phyloP scores from a whole-genome alignment of 1,140 invertebrate species.

The Tetramorium alpestre region DNA sequence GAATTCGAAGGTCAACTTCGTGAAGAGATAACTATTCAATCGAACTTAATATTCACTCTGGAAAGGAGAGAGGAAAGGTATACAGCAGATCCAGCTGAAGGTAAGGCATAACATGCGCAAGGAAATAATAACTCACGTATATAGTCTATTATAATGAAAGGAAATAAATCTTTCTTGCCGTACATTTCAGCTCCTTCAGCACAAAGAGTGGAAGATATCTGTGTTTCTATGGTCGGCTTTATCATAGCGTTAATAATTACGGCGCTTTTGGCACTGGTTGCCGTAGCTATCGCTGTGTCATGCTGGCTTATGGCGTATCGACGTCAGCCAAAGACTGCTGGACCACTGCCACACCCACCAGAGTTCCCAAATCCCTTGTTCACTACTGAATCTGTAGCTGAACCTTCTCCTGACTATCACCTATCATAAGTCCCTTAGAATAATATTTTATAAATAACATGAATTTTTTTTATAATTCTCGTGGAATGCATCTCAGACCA shows the following conservation, averaged over 20 bases:
- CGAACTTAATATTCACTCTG: conserved; percentile 95
- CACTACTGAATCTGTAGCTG: conserved; percentile 91
- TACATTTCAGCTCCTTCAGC: conserved; percentile 87
- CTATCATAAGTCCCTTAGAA: conserved; percentile 81
- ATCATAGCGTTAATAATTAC: conserved; percentile 97
- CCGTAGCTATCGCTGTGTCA: conserved; percentile 96
- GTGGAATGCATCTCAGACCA: conserved; percentile 80
- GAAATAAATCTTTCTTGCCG: not conserved
- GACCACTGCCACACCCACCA: conserved; percentile 96
- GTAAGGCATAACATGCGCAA: conserved; percentile 83
- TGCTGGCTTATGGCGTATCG: conserved; percentile 98
- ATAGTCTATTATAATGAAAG: not conserved
- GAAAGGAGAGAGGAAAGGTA: conserved; percentile 91
- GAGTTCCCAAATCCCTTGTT: conserved; percentile 98
- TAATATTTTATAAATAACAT: conserved; percentile 82
- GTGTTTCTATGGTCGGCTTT: conserved; percentile 96
- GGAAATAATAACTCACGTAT: not conserved
- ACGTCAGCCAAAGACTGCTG: conserved; percentile 92
- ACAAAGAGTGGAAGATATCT: conserved; percentile 93
- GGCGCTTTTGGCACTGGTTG: conserved; percentile 95
- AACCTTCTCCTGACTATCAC: conserved; percentile 93
- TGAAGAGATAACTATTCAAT: conserved; percentile 97
- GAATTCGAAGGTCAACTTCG: conserved; percentile 92
- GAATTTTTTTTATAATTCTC: conserved; percentile 73
- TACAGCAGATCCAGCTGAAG: conserved; percentile 89